Percentiles rank a stretch among this genome's conserved stretches.
Evolutionary conservation across 30 jellyfish, hydroid and myxozoan species (phyloP).

Genomic region (Mastigias papua): DNA sequence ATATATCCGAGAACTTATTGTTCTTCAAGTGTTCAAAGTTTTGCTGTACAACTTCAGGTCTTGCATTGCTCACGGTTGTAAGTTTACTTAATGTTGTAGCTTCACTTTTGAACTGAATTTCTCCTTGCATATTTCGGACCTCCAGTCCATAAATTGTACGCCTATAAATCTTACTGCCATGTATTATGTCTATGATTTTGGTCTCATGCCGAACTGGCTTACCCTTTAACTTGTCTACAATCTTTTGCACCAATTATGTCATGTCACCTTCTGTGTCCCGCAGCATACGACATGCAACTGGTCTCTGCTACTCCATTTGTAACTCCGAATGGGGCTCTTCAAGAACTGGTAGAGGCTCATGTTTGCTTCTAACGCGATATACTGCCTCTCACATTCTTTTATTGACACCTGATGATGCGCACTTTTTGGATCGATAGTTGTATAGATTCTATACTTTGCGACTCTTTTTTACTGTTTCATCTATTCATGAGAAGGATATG

Average conservation of each 20-base stretch:
- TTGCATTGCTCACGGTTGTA: constrained; percentile 20
- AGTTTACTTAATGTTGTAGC: constrained; percentile 41
- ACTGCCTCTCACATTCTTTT: constrained; percentile 15
- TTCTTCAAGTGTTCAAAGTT: constrained; percentile 41
- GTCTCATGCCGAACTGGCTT: constrained; percentile 45
- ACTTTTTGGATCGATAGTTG: constrained; percentile 56
- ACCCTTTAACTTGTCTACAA: constrained; percentile 41
- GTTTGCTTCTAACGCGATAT: no score
- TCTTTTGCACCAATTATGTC: constrained; percentile 31
- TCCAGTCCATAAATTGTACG: constrained; percentile 33
- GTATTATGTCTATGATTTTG: constrained; percentile 19
- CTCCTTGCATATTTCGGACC: constrained; percentile 41
- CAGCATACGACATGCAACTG: no score
- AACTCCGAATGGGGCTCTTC: no score
- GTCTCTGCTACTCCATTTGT: no score
- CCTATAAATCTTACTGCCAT: constrained; percentile 37
- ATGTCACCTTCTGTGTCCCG: constrained; percentile 49
- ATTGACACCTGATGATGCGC: constrained; percentile 56
- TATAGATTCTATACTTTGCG: constrained; percentile 69
- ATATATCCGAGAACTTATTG: constrained; percentile 23
- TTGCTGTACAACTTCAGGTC: constrained; percentile 29
- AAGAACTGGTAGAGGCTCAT: no score
- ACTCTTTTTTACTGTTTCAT: constrained; percentile 33
- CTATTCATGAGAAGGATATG: constrained; percentile 61
- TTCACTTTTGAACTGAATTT: constrained; percentile 21